Evolutionary conservation across 2,113 vertebrate species (phyloP), one percentile per base, ranked within the genome.

Genomic region (Megaceryle torquata): DNA sequence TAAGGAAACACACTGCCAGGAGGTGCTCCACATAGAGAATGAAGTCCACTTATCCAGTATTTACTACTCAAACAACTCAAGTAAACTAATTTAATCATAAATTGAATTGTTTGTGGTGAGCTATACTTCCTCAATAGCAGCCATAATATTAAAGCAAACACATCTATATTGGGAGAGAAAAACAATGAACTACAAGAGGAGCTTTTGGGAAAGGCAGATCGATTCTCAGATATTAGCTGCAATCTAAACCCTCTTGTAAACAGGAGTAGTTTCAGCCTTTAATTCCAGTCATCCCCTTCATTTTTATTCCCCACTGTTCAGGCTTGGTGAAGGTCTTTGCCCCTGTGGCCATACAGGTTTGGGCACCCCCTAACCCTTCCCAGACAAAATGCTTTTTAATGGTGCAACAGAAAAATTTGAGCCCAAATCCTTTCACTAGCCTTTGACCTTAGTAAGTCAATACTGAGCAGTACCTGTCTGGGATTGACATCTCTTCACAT

Each of bases 31-130:
- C 39, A 26, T 5, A 61, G 54, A 86, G 13, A 68, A 21, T 81
- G 41, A 81, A 69, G 17, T 70, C 43, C 31, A 59, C 56, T 79
- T 85, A n/a, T 17, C 48, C 82, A 71, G 33, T 67, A 54, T 63
- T 94, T 93, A 86, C 71, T 53, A 71, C 84, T 84, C 64, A 89
- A 87, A 85, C n/a, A 89, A 89, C 70, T 93, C 77, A 84, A 35
- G 15, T 39, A 91, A 84, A 54, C 17, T 7, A 75, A 11, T 78
- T 63, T 59, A 83, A 68, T 83, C 1, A 39, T 69, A 82, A 93
- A 77, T 41, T 71, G 39, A 82, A 59, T 74, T 43, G 35, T 65
- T 78, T 86, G 56, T 86, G 25, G 54, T 83, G 89, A 96, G 74
- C 91, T 88, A 43, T 86, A 84, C 83, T 81, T 94, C 82, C 56